Evolutionary conservation across 2,113 vertebrate species (phyloP).

Genomic region (Ophiodon elongatus): DNA sequence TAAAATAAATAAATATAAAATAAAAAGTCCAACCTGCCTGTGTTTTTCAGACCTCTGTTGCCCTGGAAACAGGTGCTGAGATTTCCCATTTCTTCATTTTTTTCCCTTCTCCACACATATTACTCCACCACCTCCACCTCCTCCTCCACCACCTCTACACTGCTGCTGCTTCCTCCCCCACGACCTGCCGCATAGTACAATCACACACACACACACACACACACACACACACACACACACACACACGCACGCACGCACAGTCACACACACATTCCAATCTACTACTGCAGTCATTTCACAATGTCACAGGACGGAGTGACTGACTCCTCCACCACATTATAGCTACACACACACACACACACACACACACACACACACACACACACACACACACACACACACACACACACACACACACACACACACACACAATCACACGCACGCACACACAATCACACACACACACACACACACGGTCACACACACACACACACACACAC

Average conservation of each 20-base stretch:
- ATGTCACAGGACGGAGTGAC: conserved; percentile 75
- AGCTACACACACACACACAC: not conserved
- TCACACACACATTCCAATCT: conserved; percentile 60
- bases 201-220: conserved; percentile 50
- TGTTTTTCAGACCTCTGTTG: conserved; percentile 86
- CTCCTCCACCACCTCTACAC: conserved; percentile 44
- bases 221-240: conserved; percentile 54
- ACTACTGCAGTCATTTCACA: conserved; percentile 85
- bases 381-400: not conserved
- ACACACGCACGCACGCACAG: conserved; percentile 38
- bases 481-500: not conserved
- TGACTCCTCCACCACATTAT: conserved; percentile 24
- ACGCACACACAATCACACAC: not conserved
- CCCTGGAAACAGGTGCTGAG: conserved; percentile 88
- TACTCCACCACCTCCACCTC: conserved; percentile 37
- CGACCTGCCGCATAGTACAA: conserved; percentile 82
- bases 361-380: not conserved
- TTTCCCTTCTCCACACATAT: conserved; percentile 72
- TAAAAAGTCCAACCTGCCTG: conserved; percentile 78
- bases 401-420: too few relatives aligned
- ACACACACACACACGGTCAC: too few relatives aligned
- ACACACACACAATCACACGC: too few relatives aligned
- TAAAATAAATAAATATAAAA: conserved; percentile 15
- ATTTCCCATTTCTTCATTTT: conserved; percentile 84
- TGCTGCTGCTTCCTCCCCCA: conserved; percentile 68